Base-by-base conservation (phyloP, 2,113 vertebrate species). In the Chaetodon trifascialis region DNA sequence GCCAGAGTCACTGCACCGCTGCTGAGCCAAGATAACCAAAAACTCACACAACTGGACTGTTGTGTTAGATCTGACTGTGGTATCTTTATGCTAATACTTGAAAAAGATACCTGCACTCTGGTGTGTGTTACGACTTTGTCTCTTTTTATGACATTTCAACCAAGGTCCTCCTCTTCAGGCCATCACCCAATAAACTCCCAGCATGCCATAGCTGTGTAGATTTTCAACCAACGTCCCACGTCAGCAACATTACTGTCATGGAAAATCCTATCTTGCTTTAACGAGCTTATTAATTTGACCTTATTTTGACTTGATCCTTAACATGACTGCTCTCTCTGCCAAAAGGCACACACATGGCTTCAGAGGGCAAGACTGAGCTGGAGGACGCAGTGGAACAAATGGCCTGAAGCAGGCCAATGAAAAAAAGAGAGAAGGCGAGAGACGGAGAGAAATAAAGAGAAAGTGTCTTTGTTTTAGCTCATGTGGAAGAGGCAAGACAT, bases 311-410 rank as follows among this genome's bases (percentile, higher is more conserved):
- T 84, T 73, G 30, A 47, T 83, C 30, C 47, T 78, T 34, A 51
- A 76, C 36, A n/a, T 79, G 70, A 78, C 59, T 68, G 30, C 62
- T 36, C 36, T 59, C 4, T 64, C 19, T 0, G 40, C 83, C 91
- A 86, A 90, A 90, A 86, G 71, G 83, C 77, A 79, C 40, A 67
- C 38, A 64, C 19, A 9, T 67, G 21, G 70, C 76, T 51, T 76
- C 64, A 76, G 44, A 58, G 54, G 56, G 38, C 16, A 42, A 58
- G 40, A 46, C 30, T 23, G 64, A 67, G 25, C 49, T 69, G 30
- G 16, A 54, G 9, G 34, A 73, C 10, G 67, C 11, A 56, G 60
- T 42, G 63, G 47, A 59, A 72, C 56, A 79, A 86, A 75, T 60
- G 49, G 65, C 40, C 67, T 40, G 21, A 84, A 63, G 9, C 34